Evolutionary conservation across 1,140 invertebrate species (phyloP).

Genomic region (Maniola jurtina): DNA sequence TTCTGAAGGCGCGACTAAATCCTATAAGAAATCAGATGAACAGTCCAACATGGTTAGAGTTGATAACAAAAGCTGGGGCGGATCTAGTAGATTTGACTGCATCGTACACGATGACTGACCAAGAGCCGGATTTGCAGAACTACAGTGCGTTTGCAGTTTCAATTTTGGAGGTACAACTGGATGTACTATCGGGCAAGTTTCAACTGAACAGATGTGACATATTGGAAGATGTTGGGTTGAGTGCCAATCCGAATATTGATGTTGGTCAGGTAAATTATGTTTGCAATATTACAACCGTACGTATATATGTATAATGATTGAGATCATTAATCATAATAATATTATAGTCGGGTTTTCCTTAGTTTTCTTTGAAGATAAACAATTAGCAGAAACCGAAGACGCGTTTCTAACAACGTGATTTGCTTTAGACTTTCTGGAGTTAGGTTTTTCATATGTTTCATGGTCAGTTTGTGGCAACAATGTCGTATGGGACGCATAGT

Average conservation of each 20-base stretch:
- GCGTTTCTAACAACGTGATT: too few relatives aligned
- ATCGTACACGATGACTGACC: conserved; percentile 77
- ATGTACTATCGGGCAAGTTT: conserved; percentile 85
- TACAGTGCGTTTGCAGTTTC: conserved; percentile 82
- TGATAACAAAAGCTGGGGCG: conserved; percentile 80
- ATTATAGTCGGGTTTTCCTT: too few relatives aligned
- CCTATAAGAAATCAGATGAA: conserved; percentile 80
- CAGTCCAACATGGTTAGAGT: conserved; percentile 83
- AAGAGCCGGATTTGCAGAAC: conserved; percentile 63
- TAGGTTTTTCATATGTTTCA: too few relatives aligned
- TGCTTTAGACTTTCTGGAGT: too few relatives aligned
- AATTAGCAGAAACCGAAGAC: too few relatives aligned
- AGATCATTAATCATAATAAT: too few relatives aligned
- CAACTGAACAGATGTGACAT: conserved; percentile 85
- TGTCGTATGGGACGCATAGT: too few relatives aligned
- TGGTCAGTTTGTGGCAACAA: too few relatives aligned
- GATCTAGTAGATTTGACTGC: conserved; percentile 83
- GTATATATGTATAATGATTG: too few relatives aligned
- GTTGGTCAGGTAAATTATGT: conserved; percentile 83
- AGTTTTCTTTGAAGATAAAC: too few relatives aligned
- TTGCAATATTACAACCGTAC: conserved; percentile 9
- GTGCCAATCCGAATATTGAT: conserved; percentile 88
- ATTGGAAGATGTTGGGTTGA: conserved; percentile 84
- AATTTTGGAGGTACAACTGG: conserved; percentile 84
- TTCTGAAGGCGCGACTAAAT: conserved; percentile 81